These are phyloP conservation scores for Oreotrochilus melanogaster DNA, from an alignment of 2,113 vertebrate species.

Conservation along the genomic window DNA sequence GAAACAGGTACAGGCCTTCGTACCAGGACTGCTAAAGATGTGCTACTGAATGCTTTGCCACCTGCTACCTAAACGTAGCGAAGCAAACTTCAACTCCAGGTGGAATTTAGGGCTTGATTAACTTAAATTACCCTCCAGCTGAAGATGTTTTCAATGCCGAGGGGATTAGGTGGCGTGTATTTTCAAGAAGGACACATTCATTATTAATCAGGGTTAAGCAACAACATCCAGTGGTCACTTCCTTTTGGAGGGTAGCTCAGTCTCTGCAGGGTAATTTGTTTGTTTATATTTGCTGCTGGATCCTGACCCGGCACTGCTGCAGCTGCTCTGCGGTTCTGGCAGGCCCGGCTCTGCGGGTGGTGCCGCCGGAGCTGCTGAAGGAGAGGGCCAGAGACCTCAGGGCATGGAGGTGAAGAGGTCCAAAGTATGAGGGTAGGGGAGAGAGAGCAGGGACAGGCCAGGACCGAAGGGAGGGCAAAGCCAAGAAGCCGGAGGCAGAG, in stretches of 20 bases:
- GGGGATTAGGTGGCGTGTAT: slow-evolving; percentile 26
- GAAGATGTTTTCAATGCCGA: background rate
- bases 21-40: background rate
- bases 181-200: slow-evolving; percentile 26
- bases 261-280: background rate
- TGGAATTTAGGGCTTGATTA: background rate
- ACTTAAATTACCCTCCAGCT: slow-evolving; percentile 31
- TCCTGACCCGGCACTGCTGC: background rate
- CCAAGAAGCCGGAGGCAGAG: background rate
- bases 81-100: background rate
- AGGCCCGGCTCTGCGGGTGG: rapidly evolving
- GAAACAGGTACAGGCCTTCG: background rate
- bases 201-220: slow-evolving; percentile 38
- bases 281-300: background rate
- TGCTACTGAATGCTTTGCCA: background rate
- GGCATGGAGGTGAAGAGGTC: background rate
- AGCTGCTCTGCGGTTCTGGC: background rate
- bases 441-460: background rate
- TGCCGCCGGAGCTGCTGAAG: background rate
- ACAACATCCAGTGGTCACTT: slow-evolving; percentile 44
- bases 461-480: background rate
- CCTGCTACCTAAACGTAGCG: background rate
- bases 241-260: slow-evolving; percentile 13
- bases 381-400: background rate
- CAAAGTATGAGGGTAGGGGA: slow-evolving; percentile 37